phyloP scores from a whole-genome alignment of 2,888 invertebrate genomes.

The Orthosia gothica region DNA sequence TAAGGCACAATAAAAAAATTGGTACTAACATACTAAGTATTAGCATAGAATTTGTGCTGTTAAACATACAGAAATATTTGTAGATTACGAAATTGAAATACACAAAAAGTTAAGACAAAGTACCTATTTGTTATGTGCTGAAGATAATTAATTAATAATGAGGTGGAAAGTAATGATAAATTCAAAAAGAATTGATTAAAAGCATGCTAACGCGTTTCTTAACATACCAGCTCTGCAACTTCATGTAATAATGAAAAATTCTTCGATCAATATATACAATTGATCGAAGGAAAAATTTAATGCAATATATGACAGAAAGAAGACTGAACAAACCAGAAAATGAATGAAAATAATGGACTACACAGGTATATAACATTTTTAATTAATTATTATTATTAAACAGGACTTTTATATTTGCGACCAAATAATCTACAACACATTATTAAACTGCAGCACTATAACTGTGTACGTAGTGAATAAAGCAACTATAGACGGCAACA shows the following conservation, averaged over 20 bases:
- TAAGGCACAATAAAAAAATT: too few species aligned
- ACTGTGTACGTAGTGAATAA: conserved; percentile 79
- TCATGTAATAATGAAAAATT: too few species aligned
- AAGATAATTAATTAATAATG: too few species aligned
- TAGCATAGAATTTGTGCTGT: background rate
- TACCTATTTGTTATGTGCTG: background rate
- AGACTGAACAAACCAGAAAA: too few species aligned
- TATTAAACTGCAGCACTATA: conserved; percentile 77
- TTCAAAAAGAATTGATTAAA: background rate
- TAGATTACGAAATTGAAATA: background rate
- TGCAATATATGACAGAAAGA: background rate
- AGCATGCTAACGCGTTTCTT: background rate
- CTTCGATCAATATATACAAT: too few species aligned
- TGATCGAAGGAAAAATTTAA: too few species aligned
- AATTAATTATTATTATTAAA: background rate
- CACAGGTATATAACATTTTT: too few species aligned
- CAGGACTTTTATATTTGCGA: background rate
- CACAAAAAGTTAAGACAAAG: background rate
- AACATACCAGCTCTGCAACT: too few species aligned
- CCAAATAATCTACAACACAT: conserved; percentile 27
- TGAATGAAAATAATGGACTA: too few species aligned
- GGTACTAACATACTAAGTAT: background rate
- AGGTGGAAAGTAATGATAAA: too few species aligned
- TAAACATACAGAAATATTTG: background rate
- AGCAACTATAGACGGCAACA: conserved; percentile 75